A percentile compares a stretch with the other conserved stretches of the same genome.
Conservation (phyloP, 1,140 invertebrate species). For the Ostrea edulis region DNA sequence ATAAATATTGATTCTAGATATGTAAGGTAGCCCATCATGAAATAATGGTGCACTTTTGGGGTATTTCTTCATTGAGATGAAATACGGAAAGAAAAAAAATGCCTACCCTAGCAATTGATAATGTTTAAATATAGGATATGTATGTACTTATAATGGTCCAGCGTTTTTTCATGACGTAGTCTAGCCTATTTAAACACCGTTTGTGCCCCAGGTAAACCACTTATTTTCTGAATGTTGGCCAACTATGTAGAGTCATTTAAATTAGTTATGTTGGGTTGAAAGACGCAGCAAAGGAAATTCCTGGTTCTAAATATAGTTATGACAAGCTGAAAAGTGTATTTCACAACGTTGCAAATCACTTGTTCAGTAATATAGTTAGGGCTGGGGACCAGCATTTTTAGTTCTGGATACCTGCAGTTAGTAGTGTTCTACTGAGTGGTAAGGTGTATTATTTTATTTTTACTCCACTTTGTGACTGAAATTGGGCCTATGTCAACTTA, state of each 20-base stretch:
- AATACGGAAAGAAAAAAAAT: background rate
- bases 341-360: background rate
- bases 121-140: slow-evolving; percentile 23
- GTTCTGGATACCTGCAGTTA: too few relatives aligned
- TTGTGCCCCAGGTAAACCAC: background rate
- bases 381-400: too few relatives aligned
- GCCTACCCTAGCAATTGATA: background rate
- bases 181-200: background rate
- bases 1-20: too few relatives aligned
- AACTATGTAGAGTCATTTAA: background rate
- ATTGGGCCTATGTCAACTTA: too few relatives aligned
- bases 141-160: background rate
- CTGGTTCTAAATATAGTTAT: background rate
- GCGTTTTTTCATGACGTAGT: background rate
- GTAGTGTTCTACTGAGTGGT: too few relatives aligned
- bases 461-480: too few relatives aligned
- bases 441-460: too few relatives aligned
- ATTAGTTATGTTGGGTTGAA: background rate
- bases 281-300: background rate
- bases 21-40: too few relatives aligned
- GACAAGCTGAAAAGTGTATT: background rate
- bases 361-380: too few relatives aligned
- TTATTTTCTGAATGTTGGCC: background rate
- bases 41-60: background rate
- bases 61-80: background rate